Percentiles rank a stretch among this genome's conserved stretches.
These are phyloP conservation scores for Argyresthia goedartella DNA, from an alignment of 2,888 invertebrate genomes.

Conservation along the genomic window DNA sequence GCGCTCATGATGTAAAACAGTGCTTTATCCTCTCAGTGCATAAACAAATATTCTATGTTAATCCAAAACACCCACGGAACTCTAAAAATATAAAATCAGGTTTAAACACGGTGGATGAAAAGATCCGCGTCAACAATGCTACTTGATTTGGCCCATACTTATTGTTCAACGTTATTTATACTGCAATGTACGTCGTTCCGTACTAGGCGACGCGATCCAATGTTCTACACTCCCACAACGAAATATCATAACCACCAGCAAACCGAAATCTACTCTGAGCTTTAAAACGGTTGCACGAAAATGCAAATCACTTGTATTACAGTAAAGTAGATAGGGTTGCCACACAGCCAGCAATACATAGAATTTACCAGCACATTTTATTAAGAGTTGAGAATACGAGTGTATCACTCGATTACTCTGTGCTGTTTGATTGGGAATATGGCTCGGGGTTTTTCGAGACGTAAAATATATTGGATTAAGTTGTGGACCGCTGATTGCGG, in stretches of 20 bases:
- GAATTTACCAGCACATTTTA: slow-evolving; percentile 60
- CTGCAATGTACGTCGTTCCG: slow-evolving; percentile 33
- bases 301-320: slow-evolving; percentile 7
- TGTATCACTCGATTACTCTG: slow-evolving; percentile 37
- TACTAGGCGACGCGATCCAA: slow-evolving; percentile 38
- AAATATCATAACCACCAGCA: neutral
- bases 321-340: slow-evolving; percentile 10
- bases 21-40: too few species aligned
- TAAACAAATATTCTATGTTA: too few species aligned
- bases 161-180: slow-evolving; percentile 68
- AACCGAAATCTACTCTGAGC: neutral
- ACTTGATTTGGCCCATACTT: slow-evolving; percentile 64
- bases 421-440: slow-evolving; percentile 63
- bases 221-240: slow-evolving; percentile 20
- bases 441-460: slow-evolving; percentile 44
- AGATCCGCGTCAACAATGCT: slow-evolving; percentile 58
- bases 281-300: accelerated
- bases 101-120: slow-evolving; percentile 41
- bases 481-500: slow-evolving; percentile 41
- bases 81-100: slow-evolving; percentile 36
- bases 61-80: too few species aligned
- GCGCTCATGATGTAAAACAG: too few species aligned
- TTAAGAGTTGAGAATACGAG: slow-evolving; percentile 46
- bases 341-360: slow-evolving; percentile 11
- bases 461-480: slow-evolving; percentile 38